phyloP scores from a whole-genome alignment of 2,113 vertebrate genomes.

The Scytalopus superciliaris region DNA sequence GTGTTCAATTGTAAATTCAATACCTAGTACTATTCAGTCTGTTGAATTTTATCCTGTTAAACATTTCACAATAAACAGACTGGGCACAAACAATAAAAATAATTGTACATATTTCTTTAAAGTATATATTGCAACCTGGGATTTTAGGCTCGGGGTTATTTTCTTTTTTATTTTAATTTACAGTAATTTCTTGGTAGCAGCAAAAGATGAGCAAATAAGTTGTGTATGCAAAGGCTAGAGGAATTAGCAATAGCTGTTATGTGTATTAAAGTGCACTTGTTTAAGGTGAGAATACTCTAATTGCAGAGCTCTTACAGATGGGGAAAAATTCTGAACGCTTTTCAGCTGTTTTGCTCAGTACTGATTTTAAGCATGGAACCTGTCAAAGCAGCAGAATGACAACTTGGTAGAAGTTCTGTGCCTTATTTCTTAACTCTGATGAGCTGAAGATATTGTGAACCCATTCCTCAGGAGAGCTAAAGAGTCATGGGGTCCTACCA shows the following conservation, averaged over 20 bases:
- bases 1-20: constrained; percentile 59
- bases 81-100: background rate
- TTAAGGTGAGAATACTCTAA: background rate
- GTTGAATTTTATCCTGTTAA: constrained; percentile 15
- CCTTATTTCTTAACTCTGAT: background rate
- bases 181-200: background rate
- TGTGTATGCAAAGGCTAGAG: background rate
- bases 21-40: constrained; percentile 37
- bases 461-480: background rate
- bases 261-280: background rate
- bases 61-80: constrained; percentile 11
- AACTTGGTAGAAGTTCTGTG: background rate
- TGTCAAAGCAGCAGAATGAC: background rate
- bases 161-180: background rate
- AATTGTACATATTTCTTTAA: background rate
- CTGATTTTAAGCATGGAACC: background rate
- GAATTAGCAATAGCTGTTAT: background rate
- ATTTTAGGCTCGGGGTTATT: background rate
- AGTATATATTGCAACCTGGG: background rate
- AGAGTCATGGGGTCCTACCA: rapidly evolving
- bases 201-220: background rate
- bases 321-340: background rate
- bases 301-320: background rate
- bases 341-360: background rate
- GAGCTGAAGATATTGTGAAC: background rate